These are phyloP conservation scores for Gibbula magus DNA, from an alignment of 2,888 invertebrate species.

Conservation along the genomic window DNA sequence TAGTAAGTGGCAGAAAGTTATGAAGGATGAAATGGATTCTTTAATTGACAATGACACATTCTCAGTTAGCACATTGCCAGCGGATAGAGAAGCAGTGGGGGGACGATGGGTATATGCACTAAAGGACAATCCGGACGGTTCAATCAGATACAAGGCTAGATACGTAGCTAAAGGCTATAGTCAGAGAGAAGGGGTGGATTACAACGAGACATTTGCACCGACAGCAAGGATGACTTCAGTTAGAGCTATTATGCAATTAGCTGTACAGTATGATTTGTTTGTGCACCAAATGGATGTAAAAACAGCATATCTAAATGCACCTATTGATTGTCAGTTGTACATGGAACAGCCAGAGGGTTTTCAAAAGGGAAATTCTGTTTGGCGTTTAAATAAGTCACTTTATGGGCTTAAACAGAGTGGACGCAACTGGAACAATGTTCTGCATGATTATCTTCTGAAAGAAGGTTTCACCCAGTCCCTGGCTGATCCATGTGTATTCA, in stretches of 20 bases:
- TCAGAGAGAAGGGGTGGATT: constrained; percentile 42
- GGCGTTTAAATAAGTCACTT: too few relatives aligned
- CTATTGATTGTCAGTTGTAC: too few relatives aligned
- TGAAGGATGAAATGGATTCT: constrained; percentile 41
- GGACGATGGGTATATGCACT: constrained; percentile 42
- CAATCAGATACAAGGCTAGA: constrained; percentile 37
- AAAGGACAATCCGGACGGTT: constrained; percentile 35
- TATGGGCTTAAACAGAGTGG: too few relatives aligned
- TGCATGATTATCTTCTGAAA: too few relatives aligned
- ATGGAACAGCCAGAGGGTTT: too few relatives aligned
- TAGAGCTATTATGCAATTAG: constrained; percentile 41
- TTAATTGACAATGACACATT: constrained; percentile 42
- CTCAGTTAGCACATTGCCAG: constrained; percentile 33
- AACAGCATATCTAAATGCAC: too few relatives aligned
- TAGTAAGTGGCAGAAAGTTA: constrained; percentile 31
- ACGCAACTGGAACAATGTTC: too few relatives aligned
- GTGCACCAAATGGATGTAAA: constrained; percentile 27
- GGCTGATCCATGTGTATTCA: too few relatives aligned
- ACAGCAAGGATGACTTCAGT: constrained; percentile 41
- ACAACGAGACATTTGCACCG: constrained; percentile 49
- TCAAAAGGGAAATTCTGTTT: too few relatives aligned
- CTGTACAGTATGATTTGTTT: constrained; percentile 36
- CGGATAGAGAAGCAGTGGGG: constrained; percentile 35
- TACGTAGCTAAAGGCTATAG: constrained; percentile 45
- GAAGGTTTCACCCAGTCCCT: too few relatives aligned